Base-by-base conservation (phyloP, 2,113 vertebrate genomes). In the Struthidea cinerea region DNA sequence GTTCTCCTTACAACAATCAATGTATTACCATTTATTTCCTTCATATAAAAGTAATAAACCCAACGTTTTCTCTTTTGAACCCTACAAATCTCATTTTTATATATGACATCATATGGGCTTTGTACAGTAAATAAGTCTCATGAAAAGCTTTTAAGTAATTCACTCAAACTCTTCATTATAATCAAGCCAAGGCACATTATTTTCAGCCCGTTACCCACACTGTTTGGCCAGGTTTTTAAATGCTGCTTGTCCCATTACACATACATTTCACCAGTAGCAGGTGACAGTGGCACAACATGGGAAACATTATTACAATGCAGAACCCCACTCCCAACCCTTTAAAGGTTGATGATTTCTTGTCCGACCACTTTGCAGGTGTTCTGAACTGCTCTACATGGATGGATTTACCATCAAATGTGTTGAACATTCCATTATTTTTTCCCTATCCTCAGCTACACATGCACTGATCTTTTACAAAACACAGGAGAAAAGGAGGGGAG, bases 21-120 rank as follows among this genome's bases (percentile, higher is more conserved):
- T 14, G 13, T 27, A 75, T 81, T 83, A 41, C 22, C 30, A 67
- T 65, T 84, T 87, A 70, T 46, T 95, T 91, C 15, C 50, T 92
- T 65, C 18, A 77, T 55, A 33, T 59, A 61, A 28, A 64, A 68
- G 7, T 12, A 85, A 68, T 27, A 55, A 80, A 55, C 22, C 13
- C 1, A 3, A 18, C 0, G 0, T 39, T 73, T 65, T 76, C 24
- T 73, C 42, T 73, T 84, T 44, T 84, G 39, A 93, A 90, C 10
- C 13, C 46, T 44, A 22, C 1, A 4, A 27, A 59, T 86, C 35
- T 71, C 4, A 26, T 61, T 90, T 90, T 86, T 93, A 33, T 33
- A 64, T 9, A 27, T 0, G 0, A 52, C 12, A 41, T 33, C 13
- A 27, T 27, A 50, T 2, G 4, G 39, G 23, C 37, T 60, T 61